phyloP scores from a whole-genome alignment of 2,113 vertebrate genomes.

The Gopherus flavomarginatus region DNA sequence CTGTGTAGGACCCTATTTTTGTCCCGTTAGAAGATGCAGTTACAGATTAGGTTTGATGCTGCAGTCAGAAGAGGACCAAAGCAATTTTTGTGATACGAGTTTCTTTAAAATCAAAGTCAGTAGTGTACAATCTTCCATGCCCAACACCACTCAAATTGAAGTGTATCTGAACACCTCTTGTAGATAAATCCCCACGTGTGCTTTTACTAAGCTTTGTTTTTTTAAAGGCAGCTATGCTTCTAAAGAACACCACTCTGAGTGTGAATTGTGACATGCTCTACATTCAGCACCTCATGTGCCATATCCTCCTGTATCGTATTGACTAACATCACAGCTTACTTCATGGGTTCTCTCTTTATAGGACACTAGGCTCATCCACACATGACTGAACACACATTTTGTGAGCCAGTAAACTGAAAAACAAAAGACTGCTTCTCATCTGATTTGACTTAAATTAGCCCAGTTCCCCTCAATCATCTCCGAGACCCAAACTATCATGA shows the following conservation, averaged over 20 bases:
- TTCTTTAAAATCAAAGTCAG: not conserved
- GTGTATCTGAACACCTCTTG: not conserved
- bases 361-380: not conserved
- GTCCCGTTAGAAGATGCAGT: not conserved
- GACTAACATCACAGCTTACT: not conserved
- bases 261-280: not conserved
- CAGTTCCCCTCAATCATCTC: not conserved
- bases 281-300: not conserved
- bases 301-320: not conserved
- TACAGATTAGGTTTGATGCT: not conserved
- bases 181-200: not conserved
- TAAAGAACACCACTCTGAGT: not conserved
- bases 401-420: not conserved
- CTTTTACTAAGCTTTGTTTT: not conserved
- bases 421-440: not conserved
- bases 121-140: not conserved
- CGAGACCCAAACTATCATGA: not conserved
- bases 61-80: slow-evolving; percentile 2
- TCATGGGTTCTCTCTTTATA: not conserved
- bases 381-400: not conserved
- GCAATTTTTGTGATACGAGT: not conserved
- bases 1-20: not conserved
- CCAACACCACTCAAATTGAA: not conserved
- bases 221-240: not conserved
- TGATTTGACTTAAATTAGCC: not conserved